These are phyloP conservation scores for Dolichoris vasculosae DNA, from an alignment of 1,140 invertebrate genomes.

Conservation along the genomic window DNA sequence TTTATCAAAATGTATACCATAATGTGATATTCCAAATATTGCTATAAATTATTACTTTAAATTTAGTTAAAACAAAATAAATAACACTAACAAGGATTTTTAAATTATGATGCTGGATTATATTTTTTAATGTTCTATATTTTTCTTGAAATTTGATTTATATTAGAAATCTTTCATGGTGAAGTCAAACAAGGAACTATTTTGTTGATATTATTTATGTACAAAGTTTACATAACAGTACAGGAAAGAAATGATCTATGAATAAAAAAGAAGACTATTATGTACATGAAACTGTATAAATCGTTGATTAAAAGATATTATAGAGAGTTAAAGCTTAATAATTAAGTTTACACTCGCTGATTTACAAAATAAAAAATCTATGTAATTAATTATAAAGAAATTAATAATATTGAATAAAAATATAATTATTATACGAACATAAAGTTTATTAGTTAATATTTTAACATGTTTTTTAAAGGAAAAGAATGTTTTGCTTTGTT, in stretches of 20 bases:
- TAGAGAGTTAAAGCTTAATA: conserved; percentile 5
- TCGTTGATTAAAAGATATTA: conserved; percentile 15
- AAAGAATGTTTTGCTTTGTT: conserved; percentile 39
- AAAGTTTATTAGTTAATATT: conserved; percentile 47
- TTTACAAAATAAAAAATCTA: conserved; percentile 34
- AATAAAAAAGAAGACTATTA: conserved; percentile 17
- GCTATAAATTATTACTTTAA: conserved; percentile 39
- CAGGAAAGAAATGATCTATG: conserved; percentile 51
- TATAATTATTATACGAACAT: conserved; percentile 33
- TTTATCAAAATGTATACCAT: conserved; percentile 22
- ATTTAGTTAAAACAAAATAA: conserved; percentile 39
- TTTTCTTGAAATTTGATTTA: conserved; percentile 36
- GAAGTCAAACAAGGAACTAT: conserved; percentile 40
- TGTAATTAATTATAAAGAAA: conserved; percentile 52
- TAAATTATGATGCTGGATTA: conserved; percentile 26
- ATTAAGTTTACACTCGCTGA: background rate
- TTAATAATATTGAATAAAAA: conserved; percentile 48
- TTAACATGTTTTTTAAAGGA: conserved; percentile 24
- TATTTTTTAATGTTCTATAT: conserved; percentile 30
- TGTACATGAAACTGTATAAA: conserved; percentile 32
- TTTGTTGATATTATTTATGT: conserved; percentile 59
- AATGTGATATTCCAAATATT: conserved; percentile 49
- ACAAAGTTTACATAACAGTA: conserved; percentile 63
- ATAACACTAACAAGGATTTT: conserved; percentile 46
- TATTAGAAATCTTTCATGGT: conserved; percentile 30